These are phyloP conservation scores for Sigmodon hispidus DNA, from an alignment of 2,113 vertebrate genomes.

Conservation along the genomic window DNA sequence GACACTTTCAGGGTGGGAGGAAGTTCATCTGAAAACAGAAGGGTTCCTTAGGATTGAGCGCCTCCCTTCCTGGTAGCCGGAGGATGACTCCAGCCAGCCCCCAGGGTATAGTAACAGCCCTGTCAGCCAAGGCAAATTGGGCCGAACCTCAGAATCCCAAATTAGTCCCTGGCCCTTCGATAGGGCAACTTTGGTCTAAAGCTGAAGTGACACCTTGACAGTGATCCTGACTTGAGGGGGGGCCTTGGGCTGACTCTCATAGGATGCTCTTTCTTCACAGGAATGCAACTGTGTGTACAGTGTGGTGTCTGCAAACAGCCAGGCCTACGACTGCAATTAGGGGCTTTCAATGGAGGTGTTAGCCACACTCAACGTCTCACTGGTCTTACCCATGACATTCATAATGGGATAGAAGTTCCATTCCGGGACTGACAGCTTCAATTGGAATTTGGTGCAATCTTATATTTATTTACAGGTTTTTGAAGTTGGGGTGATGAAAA, in stretches of 20 bases:
- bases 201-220: constrained; percentile 78
- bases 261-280: constrained; percentile 79
- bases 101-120: constrained; percentile 74
- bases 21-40: constrained; percentile 73
- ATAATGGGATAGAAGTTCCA: constrained; percentile 82
- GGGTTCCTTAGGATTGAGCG: constrained; percentile 30
- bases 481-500: constrained; percentile 43
- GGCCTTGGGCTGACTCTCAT: constrained; percentile 47
- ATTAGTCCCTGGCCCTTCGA: constrained; percentile 77
- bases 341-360: constrained; percentile 78
- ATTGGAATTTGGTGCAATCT: constrained; percentile 79
- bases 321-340: constrained; percentile 78
- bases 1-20: constrained; percentile 48
- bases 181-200: constrained; percentile 78
- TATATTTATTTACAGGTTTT: constrained; percentile 79
- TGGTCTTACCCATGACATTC: constrained; percentile 81
- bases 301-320: constrained; percentile 70
- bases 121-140: constrained; percentile 67
- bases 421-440: constrained; percentile 76
- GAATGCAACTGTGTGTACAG: constrained; percentile 76
- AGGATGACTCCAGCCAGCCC: constrained; percentile 61
- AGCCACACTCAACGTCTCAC: constrained; percentile 74
- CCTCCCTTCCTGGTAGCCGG: constrained; percentile 41
- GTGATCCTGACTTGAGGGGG: constrained; percentile 61
- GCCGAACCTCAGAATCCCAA: constrained; percentile 77